Conservation (phyloP, 2,888 invertebrate species). For the Archips crataeganus region DNA sequence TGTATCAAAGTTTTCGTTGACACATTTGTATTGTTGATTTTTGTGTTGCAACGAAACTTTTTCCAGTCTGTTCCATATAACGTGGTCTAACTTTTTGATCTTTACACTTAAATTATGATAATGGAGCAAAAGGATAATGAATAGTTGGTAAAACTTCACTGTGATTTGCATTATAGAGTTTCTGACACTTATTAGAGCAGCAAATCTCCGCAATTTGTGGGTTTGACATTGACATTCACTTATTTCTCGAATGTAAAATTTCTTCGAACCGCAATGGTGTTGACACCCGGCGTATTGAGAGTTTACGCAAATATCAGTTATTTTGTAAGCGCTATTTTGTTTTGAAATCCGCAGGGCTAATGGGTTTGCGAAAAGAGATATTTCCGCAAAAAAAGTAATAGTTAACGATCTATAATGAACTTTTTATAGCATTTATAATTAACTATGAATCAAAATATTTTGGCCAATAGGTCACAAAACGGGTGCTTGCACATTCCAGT, state of each 20-base stretch:
- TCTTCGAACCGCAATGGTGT: constrained; percentile 51
- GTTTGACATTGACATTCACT: constrained; percentile 76
- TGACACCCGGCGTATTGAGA: constrained; percentile 66
- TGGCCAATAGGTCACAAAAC: not conserved
- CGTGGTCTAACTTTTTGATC: too few species aligned
- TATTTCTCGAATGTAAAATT: constrained; percentile 38
- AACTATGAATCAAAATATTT: not conserved
- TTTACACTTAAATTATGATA: too few species aligned
- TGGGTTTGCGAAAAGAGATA: constrained; percentile 4
- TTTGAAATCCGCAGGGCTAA: not conserved
- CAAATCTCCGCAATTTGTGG: not conserved
- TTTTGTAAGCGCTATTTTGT: constrained; percentile 59
- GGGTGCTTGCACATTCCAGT: not conserved
- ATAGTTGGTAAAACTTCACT: too few species aligned
- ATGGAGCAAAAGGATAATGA: too few species aligned
- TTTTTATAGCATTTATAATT: not conserved
- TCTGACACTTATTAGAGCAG: not conserved
- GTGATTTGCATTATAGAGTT: not conserved
- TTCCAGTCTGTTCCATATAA: too few species aligned
- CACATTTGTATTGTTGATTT: too few species aligned
- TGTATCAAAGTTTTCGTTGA: too few species aligned
- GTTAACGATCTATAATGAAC: not conserved
- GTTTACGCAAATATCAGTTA: constrained; percentile 68
- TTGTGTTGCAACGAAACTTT: too few species aligned
- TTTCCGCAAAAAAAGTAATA: not conserved